Evolutionary conservation across 2,113 vertebrate genomes (phyloP).

Genomic region (Herpailurus yagouaroundi): DNA sequence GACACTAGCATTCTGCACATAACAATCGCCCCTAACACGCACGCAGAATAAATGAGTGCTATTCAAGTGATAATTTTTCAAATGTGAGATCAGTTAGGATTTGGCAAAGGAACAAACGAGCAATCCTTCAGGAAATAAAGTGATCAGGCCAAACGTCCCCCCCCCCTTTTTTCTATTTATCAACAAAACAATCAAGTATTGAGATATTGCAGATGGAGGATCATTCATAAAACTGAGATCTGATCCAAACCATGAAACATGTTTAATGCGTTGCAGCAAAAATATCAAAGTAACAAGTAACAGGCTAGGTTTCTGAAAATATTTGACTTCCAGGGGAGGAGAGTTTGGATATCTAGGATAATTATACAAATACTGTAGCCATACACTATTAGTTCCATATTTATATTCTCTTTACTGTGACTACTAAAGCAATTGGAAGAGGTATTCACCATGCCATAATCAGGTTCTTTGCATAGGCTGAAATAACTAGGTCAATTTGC

Average conservation of each 20-base stretch:
- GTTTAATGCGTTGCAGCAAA: constrained; percentile 3
- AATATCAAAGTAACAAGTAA: background rate
- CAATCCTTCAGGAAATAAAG: background rate
- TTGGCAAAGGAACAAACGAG: background rate
- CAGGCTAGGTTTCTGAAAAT: background rate
- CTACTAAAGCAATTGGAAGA: background rate
- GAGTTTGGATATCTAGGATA: background rate
- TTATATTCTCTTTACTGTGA: background rate
- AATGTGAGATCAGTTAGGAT: background rate
- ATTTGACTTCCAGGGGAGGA: background rate
- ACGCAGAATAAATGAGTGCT: background rate
- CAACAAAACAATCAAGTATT: background rate
- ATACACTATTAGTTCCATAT: background rate
- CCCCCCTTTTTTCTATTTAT: background rate
- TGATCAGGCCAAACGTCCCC: background rate
- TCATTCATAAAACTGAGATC: background rate
- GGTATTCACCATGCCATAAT: background rate
- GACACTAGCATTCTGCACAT: background rate
- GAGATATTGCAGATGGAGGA: background rate
- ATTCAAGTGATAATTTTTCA: constrained; percentile 22
- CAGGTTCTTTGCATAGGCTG: background rate
- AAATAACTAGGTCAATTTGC: background rate
- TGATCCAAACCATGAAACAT: background rate
- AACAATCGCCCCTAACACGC: background rate
- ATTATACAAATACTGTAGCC: background rate